phyloP scores from a whole-genome alignment of 2,888 invertebrate species.

The Drosophila trichaetosa region DNA sequence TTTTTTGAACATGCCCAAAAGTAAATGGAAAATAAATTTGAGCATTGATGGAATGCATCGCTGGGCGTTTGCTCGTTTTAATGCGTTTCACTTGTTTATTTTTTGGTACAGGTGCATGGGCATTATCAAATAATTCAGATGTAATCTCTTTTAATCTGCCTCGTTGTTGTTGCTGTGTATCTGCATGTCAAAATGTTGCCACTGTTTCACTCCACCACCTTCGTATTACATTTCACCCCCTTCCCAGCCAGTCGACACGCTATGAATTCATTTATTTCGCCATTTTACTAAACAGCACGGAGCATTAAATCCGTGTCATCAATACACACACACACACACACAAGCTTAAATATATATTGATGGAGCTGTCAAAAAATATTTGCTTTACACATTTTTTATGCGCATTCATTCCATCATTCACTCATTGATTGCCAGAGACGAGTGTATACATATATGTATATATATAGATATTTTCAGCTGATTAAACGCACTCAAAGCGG shows the following conservation, averaged over 20 bases:
- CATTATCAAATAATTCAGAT: conserved; percentile 79
- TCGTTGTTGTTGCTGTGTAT: neutral
- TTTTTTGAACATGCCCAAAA: conserved; percentile 2
- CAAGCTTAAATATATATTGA: conserved; percentile 44
- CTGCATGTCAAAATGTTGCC: conserved; percentile 38
- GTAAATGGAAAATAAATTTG: conserved; percentile 24
- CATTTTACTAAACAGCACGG: conserved; percentile 69
- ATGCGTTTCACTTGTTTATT: neutral
- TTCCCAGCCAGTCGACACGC: conserved; percentile 4
- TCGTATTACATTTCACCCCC: neutral
- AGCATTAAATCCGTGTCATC: conserved; percentile 62
- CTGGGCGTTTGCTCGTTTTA: neutral
- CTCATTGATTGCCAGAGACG: neutral
- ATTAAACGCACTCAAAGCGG: conserved; percentile 72
- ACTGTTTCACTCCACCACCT: conserved; percentile 30
- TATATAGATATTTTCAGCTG: conserved; percentile 49
- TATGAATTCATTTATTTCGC: conserved; percentile 62
- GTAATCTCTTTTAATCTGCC: conserved; percentile 73
- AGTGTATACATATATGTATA: neutral
- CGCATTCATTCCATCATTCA: conserved; percentile 2
- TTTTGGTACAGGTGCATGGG: conserved; percentile 13
- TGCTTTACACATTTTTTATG: conserved; percentile 40
- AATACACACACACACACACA: conserved; percentile 11
- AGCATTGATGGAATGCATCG: conserved; percentile 31
- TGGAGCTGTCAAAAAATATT: conserved; percentile 62